phyloP scores from a whole-genome alignment of 2,797 vertebrate genomes.

The Molossus molossus region DNA sequence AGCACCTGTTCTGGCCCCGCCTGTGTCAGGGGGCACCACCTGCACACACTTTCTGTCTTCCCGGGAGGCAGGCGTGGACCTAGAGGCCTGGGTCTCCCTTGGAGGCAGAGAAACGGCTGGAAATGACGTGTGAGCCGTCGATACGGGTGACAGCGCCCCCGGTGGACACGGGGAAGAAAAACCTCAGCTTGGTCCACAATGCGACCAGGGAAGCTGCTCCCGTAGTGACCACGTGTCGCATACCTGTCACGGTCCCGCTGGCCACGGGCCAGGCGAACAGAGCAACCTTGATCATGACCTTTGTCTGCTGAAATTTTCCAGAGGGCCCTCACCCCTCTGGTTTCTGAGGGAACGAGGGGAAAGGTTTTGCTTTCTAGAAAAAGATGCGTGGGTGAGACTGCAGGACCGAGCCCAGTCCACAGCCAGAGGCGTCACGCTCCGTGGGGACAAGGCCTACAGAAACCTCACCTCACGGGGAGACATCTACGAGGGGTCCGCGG shows the following conservation, averaged over 20 bases:
- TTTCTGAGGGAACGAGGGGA: background rate
- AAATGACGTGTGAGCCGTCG: background rate
- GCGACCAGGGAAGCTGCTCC: no score
- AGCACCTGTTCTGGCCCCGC: background rate
- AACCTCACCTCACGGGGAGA: background rate
- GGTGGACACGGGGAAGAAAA: background rate
- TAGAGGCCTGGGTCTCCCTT: background rate
- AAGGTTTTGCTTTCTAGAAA: background rate
- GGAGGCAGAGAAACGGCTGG: background rate
- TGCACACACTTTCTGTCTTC: background rate
- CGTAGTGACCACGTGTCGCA: background rate
- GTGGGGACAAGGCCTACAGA: no score
- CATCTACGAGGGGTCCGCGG: background rate
- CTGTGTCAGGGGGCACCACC: no score
- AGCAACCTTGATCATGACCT: background rate
- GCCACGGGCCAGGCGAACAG: background rate
- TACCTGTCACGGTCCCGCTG: rapidly evolving
- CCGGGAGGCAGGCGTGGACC: background rate
- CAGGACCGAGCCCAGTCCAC: background rate
- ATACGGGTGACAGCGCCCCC: background rate
- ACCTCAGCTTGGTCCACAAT: background rate
- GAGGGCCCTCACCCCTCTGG: background rate
- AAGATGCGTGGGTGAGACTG: background rate
- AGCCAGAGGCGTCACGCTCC: background rate
- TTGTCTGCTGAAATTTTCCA: background rate